Evolutionary conservation across 1,140 invertebrate species (phyloP).

Genomic region (Megathymus violae): DNA sequence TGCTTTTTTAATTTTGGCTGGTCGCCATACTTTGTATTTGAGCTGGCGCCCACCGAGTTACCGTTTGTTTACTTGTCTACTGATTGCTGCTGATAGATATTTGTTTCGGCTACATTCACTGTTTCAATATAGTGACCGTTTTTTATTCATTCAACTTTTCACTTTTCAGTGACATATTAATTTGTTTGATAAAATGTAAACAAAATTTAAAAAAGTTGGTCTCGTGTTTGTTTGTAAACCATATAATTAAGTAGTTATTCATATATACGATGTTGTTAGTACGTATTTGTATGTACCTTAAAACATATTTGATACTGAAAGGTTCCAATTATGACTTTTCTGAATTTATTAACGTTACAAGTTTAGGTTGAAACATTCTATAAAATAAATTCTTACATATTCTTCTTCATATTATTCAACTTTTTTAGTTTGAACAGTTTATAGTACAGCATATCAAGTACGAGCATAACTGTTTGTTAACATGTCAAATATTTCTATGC

Average conservation of each 20-base stretch:
- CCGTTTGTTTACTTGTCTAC: slow-evolving; percentile 23
- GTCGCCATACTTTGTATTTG: slow-evolving; percentile 22
- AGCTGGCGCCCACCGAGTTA: slow-evolving; percentile 21
- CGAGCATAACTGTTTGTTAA: too few relatives aligned
- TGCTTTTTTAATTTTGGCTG: slow-evolving; percentile 16
- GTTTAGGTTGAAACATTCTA: too few relatives aligned
- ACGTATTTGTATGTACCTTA: too few relatives aligned
- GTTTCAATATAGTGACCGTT: not conserved
- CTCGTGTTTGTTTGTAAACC: not conserved
- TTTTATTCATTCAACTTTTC: slow-evolving; percentile 6
- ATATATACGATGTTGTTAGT: too few relatives aligned
- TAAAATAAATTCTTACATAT: too few relatives aligned
- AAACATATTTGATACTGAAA: too few relatives aligned
- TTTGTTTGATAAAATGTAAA: not conserved
- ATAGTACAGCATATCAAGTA: too few relatives aligned
- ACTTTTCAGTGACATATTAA: not conserved
- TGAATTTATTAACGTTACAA: too few relatives aligned
- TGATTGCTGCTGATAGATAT: slow-evolving; percentile 4
- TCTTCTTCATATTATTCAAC: too few relatives aligned
- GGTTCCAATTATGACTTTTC: too few relatives aligned
- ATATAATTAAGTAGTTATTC: not conserved
- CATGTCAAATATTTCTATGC: too few relatives aligned
- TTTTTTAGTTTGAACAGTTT: too few relatives aligned
- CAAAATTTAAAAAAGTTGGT: not conserved
- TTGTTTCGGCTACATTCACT: slow-evolving; percentile 8